A percentile compares a stretch with the other conserved stretches of the same genome.
Evolutionary conservation across 2,797 vertebrate genomes (phyloP).

Genomic region (Eospalax fontanierii): DNA sequence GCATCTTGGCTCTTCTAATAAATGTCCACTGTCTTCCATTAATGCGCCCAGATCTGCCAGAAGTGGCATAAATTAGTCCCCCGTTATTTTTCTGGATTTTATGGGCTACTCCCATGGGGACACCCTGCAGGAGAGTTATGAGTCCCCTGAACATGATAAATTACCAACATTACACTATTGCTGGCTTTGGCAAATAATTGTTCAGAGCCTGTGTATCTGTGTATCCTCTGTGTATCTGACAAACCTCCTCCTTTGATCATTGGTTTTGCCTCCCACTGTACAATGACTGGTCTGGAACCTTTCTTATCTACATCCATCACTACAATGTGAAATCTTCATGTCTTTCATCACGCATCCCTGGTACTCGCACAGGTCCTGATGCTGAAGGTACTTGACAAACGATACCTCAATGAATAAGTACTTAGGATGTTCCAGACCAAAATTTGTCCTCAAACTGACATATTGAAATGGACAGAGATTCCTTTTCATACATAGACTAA

Average conservation of each 20-base stretch:
- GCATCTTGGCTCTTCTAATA: neutral
- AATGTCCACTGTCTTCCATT: neutral
- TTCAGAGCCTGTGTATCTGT: neutral
- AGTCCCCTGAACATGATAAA: neutral
- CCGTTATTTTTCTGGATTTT: slow-evolving; percentile 33
- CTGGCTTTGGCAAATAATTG: slow-evolving; percentile 26
- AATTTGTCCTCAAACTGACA: neutral
- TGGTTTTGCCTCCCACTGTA: neutral
- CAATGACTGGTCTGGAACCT: neutral
- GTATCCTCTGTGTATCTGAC: neutral
- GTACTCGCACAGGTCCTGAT: neutral
- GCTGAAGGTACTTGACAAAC: neutral
- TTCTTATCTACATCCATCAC: neutral
- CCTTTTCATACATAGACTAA: neutral
- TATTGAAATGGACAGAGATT: neutral
- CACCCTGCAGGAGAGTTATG: neutral
- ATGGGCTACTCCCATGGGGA: neutral
- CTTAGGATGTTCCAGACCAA: neutral
- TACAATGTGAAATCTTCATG: neutral
- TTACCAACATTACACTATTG: neutral
- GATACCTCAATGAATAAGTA: neutral
- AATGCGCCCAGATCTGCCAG: neutral
- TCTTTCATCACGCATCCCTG: neutral
- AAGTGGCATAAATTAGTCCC: slow-evolving; percentile 14
- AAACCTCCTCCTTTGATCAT: neutral